phyloP scores from a whole-genome alignment of 2,888 invertebrate genomes.

The Notodonta dromedarius region DNA sequence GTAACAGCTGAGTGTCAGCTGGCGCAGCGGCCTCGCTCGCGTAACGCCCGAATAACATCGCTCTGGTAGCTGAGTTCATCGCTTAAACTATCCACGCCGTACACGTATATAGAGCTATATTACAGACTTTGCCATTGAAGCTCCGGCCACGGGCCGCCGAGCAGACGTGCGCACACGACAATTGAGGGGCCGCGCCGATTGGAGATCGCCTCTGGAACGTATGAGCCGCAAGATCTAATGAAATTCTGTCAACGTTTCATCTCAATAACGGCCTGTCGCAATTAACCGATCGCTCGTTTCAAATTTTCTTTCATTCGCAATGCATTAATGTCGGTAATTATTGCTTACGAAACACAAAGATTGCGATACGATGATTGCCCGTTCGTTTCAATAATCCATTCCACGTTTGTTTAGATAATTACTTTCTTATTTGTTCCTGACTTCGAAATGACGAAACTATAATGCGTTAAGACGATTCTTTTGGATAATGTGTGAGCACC shows the following conservation, averaged over 20 bases:
- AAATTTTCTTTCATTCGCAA: constrained; percentile 31
- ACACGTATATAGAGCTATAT: constrained; percentile 36
- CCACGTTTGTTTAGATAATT: neutral
- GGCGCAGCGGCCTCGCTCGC: constrained; percentile 47
- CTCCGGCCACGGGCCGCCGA: constrained; percentile 43
- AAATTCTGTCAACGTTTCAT: constrained; percentile 48
- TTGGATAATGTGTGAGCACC: constrained; percentile 23
- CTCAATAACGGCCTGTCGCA: constrained; percentile 36
- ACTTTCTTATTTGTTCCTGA: neutral
- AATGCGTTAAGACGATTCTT: neutral
- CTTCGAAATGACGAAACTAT: neutral
- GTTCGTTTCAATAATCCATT: constrained; percentile 5
- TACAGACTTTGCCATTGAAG: constrained; percentile 51
- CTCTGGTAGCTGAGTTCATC: constrained; percentile 66
- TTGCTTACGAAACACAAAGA: constrained; percentile 19
- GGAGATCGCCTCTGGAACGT: constrained; percentile 53
- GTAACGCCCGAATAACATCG: constrained; percentile 52
- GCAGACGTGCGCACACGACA: constrained; percentile 56
- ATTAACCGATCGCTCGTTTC: constrained; percentile 25
- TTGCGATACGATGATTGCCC: constrained; percentile 14
- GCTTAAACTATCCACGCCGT: constrained; percentile 58
- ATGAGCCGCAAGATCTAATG: constrained; percentile 52
- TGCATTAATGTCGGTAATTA: constrained; percentile 19
- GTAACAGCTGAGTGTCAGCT: constrained; percentile 73
- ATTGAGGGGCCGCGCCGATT: constrained; percentile 66